A percentile compares a stretch with the other conserved stretches of the same genome.
Conservation (phyloP, 2,797 vertebrate genomes). For the Clarias fuscus region DNA sequence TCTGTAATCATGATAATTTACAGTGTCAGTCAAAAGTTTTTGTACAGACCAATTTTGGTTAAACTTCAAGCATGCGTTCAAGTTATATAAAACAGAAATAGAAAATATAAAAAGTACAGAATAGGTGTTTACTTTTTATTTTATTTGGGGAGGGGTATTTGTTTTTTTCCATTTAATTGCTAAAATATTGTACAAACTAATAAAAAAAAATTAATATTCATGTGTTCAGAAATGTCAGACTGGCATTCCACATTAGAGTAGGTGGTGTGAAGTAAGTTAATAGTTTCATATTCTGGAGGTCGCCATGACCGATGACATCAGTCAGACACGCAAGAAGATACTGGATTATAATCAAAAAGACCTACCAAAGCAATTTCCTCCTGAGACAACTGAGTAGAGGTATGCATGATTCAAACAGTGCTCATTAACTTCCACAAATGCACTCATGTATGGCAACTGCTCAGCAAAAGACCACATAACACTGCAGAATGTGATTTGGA, state of each 20-base stretch:
- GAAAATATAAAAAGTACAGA: not conserved
- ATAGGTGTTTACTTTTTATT: not conserved
- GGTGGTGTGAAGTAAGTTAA: not conserved
- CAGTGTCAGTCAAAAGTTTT: not conserved
- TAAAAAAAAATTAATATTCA: not conserved
- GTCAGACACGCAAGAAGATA: not conserved
- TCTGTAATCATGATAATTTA: conserved; percentile 12
- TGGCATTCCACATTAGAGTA: not conserved
- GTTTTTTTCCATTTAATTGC: not conserved
- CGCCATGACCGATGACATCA: not conserved
- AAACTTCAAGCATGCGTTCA: not conserved
- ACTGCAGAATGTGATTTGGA: conserved; percentile 11
- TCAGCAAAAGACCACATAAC: not conserved
- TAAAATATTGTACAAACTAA: not conserved
- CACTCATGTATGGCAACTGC: not conserved
- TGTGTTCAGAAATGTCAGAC: no score
- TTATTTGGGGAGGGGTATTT: not conserved
- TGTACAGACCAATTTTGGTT: not conserved
- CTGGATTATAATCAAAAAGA: conserved; percentile 12
- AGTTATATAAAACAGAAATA: not conserved
- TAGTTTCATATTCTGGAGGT: not conserved
- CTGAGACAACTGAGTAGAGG: not conserved
- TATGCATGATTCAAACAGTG: not conserved
- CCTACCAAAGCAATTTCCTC: not conserved
- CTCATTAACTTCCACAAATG: not conserved